Conservation (phyloP, 2,888 invertebrate species). For the Megastigmus dorsalis region DNA sequence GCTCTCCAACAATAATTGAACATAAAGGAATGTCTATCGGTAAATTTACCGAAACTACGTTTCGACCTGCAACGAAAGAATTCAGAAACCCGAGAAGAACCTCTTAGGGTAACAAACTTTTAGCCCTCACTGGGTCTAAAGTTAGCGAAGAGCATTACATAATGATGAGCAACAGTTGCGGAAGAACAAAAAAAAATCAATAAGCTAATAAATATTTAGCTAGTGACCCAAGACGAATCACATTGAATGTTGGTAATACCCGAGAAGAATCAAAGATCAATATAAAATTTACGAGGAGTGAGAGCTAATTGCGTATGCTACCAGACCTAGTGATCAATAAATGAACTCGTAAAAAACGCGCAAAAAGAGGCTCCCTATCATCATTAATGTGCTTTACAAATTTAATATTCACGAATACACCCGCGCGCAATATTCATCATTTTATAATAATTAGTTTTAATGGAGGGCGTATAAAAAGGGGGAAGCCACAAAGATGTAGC, state of each 20-base stretch:
- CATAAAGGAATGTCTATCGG: background rate
- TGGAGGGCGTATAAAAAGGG: too few species aligned
- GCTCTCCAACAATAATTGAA: too few species aligned
- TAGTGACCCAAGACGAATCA: background rate
- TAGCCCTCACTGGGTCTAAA: conserved; percentile 7
- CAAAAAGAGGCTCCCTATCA: too few species aligned
- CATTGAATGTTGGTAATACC: too few species aligned
- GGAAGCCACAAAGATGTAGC: too few species aligned
- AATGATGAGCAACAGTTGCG: conserved; percentile 23
- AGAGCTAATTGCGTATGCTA: too few species aligned
- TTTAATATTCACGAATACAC: too few species aligned
- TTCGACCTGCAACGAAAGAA: background rate
- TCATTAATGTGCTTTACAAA: too few species aligned
- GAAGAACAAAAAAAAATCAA: background rate
- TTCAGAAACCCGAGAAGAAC: conserved; percentile 8
- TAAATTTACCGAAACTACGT: background rate
- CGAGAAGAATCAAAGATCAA: too few species aligned
- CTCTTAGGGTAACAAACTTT: conserved; percentile 3
- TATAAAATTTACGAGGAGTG: too few species aligned
- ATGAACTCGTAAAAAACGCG: too few species aligned
- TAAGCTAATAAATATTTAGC: background rate
- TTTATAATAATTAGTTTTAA: background rate
- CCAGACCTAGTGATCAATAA: too few species aligned
- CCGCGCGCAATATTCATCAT: background rate
- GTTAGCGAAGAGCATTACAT: conserved; percentile 21